These are phyloP conservation scores for Gobionotothen gibberifrons DNA, from an alignment of 2,797 vertebrate genomes.

Conservation along the genomic window DNA sequence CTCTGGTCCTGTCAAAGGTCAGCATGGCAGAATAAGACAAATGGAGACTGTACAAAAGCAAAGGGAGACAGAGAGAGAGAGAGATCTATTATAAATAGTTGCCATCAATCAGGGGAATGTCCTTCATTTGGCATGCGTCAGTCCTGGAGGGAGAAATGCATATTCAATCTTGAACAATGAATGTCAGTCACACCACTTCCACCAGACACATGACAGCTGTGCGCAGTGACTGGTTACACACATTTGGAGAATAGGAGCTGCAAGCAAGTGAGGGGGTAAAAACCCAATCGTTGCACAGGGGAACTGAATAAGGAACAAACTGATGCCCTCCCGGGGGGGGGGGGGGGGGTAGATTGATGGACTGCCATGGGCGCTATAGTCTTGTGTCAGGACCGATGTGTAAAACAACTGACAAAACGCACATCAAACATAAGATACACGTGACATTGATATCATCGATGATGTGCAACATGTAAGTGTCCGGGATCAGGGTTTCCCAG, in stretches of 20 bases:
- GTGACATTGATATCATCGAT: neutral
- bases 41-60: conserved; percentile 18
- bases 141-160: conserved; percentile 75
- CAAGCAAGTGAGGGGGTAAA: conserved; percentile 40
- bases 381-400: conserved; percentile 5
- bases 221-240: conserved; percentile 55
- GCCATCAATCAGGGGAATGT: conserved; percentile 79
- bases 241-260: conserved; percentile 48
- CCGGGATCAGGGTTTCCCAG: conserved; percentile 17
- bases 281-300: conserved; percentile 40
- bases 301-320: conserved; percentile 54
- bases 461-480: conserved; percentile 18
- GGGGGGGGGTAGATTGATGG: conserved; percentile 55
- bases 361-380: conserved; percentile 42
- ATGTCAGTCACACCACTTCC: conserved; percentile 72
- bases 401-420: conserved; percentile 25
- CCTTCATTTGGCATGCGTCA: conserved; percentile 74
- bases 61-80: conserved; percentile 41
- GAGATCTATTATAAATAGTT: conserved; percentile 74
- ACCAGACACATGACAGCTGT: conserved; percentile 72
- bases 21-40: conserved; percentile 21
- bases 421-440: conserved; percentile 4
- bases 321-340: conserved; percentile 9
- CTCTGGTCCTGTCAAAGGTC: conserved; percentile 42
- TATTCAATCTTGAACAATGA: conserved; percentile 74